phyloP scores from a whole-genome alignment of 2,888 invertebrate species.

The Amphipoea oculea region DNA sequence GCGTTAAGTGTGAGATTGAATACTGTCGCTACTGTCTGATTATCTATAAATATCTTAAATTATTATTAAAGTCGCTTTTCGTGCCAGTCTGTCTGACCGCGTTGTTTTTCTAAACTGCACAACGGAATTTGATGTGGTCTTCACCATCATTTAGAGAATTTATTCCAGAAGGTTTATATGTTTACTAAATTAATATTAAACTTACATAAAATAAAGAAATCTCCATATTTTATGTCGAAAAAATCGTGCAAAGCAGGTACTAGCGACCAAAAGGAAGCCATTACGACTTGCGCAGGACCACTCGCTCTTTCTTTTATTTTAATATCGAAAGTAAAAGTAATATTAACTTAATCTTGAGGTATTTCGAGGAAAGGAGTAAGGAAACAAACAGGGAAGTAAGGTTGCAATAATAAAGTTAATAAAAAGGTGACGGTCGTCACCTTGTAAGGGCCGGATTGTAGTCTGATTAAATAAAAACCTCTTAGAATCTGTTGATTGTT shows the following conservation, averaged over 20 bases:
- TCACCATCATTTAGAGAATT: background rate
- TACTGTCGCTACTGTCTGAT: background rate
- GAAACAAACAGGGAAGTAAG: slow-evolving; percentile 53
- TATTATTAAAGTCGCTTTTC: background rate
- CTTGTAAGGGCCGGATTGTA: slow-evolving; percentile 48
- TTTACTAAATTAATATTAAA: background rate
- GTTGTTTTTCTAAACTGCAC: background rate
- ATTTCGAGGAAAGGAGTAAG: slow-evolving; percentile 55
- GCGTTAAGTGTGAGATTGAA: background rate
- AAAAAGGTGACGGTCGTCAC: slow-evolving; percentile 60
- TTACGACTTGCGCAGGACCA: background rate
- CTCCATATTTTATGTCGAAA: background rate
- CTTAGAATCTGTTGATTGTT: slow-evolving; percentile 25
- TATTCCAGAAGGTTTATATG: background rate
- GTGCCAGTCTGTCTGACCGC: background rate
- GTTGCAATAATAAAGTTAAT: slow-evolving; percentile 31
- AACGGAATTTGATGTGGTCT: too few species aligned
- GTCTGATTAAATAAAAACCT: slow-evolving; percentile 21
- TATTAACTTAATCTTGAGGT: slow-evolving; percentile 31
- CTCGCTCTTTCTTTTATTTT: slow-evolving; percentile 12
- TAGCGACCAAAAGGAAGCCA: too few species aligned
- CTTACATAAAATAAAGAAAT: background rate
- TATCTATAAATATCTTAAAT: too few species aligned
- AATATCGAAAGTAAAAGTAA: slow-evolving; percentile 40
- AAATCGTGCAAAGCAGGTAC: too few species aligned